Evolutionary conservation across 2,113 vertebrate species (phyloP).

Genomic region (Clarias macrocephalus): DNA sequence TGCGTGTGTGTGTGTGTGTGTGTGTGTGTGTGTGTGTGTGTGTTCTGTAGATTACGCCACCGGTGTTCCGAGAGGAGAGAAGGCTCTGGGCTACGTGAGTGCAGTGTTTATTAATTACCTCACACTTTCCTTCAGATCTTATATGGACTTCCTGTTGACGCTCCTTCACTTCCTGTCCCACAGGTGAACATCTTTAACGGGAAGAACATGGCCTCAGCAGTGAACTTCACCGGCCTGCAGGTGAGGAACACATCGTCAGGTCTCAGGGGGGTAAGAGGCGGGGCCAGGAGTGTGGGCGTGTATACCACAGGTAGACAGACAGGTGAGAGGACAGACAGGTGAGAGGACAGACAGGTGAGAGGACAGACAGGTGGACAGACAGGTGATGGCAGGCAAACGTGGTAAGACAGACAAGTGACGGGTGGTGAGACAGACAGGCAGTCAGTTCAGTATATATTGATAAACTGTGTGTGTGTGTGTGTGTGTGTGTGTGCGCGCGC

Average conservation of each 20-base stretch:
- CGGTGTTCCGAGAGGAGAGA: slow-evolving; percentile 92
- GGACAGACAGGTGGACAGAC: too few species aligned
- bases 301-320: too few species aligned
- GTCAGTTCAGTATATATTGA: background rate
- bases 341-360: too few species aligned
- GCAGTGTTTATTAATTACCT: background rate
- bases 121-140: background rate
- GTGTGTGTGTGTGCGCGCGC: background rate
- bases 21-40: too few species aligned
- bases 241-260: slow-evolving; percentile 62
- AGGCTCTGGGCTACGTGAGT: slow-evolving; percentile 92
- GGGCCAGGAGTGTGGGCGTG: too few species aligned
- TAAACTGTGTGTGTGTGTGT: background rate
- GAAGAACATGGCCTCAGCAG: slow-evolving; percentile 85
- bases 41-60: slow-evolving; percentile 86
- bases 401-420: background rate
- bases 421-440: background rate
- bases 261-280: too few species aligned
- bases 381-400: background rate
- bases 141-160: background rate
- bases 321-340: too few species aligned
- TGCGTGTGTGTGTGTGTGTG: background rate
- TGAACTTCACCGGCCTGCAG: slow-evolving; percentile 95
- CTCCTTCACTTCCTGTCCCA: slow-evolving; percentile 17
- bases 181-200: slow-evolving; percentile 95